Evolutionary conservation across 2,888 invertebrate species (phyloP).

Genomic region (Thysanoteuthis rhombus): DNA sequence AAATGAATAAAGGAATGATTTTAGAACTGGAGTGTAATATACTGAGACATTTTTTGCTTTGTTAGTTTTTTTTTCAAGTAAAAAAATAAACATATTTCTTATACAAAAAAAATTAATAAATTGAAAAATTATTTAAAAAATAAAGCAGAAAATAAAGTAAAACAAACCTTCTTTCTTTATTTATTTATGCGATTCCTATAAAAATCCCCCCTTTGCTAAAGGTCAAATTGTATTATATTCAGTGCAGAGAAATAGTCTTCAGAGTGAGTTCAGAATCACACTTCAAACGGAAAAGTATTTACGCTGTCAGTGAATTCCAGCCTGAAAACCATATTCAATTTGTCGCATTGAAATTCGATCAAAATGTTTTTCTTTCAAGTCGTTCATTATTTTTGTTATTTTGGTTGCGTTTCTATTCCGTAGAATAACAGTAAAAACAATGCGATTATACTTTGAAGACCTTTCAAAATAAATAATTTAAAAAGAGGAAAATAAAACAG

Average conservation of each 20-base stretch:
- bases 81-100: background rate
- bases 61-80: too few relatives aligned
- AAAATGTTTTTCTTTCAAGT: background rate
- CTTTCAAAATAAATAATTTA: background rate
- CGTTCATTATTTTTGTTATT: background rate
- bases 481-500: background rate
- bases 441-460: background rate
- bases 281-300: background rate
- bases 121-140: background rate
- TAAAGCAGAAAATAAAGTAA: background rate
- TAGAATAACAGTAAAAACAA: background rate
- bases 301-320: background rate
- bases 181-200: background rate
- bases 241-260: background rate
- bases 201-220: background rate
- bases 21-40: too few relatives aligned
- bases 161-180: too few relatives aligned
- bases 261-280: background rate
- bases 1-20: too few relatives aligned
- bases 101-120: background rate
- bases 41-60: too few relatives aligned
- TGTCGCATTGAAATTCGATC: conserved; percentile 12
- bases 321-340: background rate
- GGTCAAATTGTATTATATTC: background rate
- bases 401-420: background rate